Percentiles rank a stretch among this genome's conserved stretches.
Evolutionary conservation across 2,888 invertebrate species (phyloP).

Genomic region (Chironomus tentans): DNA sequence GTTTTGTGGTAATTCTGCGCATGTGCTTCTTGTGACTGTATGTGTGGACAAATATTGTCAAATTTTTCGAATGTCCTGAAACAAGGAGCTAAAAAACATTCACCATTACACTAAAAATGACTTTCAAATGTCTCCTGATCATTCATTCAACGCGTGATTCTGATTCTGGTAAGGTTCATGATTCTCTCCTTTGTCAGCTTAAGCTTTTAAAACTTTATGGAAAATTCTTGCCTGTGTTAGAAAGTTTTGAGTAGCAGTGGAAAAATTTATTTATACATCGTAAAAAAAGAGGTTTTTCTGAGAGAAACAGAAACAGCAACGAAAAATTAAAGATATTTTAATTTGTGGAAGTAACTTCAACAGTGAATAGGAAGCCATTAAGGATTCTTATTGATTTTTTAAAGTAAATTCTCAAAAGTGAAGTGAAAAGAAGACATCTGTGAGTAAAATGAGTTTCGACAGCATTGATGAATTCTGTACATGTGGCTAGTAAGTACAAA

Average conservation of each 20-base stretch:
- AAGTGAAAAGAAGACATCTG: not conserved
- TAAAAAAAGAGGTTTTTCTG: not conserved
- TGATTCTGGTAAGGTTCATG: not conserved
- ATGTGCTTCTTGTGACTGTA: too few relatives aligned
- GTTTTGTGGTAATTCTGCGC: too few relatives aligned
- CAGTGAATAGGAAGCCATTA: not conserved
- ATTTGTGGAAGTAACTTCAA: not conserved
- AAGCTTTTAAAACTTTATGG: not conserved
- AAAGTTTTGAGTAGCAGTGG: not conserved
- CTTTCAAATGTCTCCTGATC: slow-evolving; percentile 18
- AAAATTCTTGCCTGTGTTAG: not conserved
- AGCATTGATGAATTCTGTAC: not conserved
- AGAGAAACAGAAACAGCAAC: not conserved
- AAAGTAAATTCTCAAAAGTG: not conserved
- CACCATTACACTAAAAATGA: slow-evolving; percentile 1
- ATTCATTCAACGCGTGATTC: not conserved
- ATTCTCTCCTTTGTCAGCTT: not conserved
- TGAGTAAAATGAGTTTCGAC: not conserved
- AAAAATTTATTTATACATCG: not conserved
- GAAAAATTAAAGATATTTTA: not conserved
- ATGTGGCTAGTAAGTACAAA: not conserved
- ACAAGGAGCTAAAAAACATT: slow-evolving; percentile 4
- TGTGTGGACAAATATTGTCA: too few relatives aligned
- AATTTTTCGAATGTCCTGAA: not conserved
- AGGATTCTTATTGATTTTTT: not conserved